Base-by-base conservation (phyloP, 1,140 invertebrate species). In the Homalodisca vitripennis region DNA sequence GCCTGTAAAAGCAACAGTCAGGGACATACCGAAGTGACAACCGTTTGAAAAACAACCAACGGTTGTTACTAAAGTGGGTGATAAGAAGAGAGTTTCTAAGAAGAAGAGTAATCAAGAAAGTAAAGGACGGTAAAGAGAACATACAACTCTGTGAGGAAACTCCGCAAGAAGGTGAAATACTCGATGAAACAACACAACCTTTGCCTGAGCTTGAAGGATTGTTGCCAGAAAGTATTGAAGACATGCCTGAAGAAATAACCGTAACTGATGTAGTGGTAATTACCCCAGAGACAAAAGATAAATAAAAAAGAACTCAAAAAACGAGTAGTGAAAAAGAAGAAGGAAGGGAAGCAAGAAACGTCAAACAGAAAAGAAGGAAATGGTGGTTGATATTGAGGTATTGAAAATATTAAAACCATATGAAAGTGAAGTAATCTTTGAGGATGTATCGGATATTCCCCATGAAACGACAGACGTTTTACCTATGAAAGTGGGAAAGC, bases 211-310 rank as follows among this genome's bases (percentile, higher is more conserved):
- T 71, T 6, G 62, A 69, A 14, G 57, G 13, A 22, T 24, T 69
- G 68, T 47, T 71, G 48, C 62, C 73, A 48, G 60, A 67, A 51
- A 32, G 63, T 62, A 34, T 72, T 2, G 70, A 75, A 71, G 71
- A 77, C 20, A 65, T 71, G 22, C 68, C 68, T 24, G 70, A 72
- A 26, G 79, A 81, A 69, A 77, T 80, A 2, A 77, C 77, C 2
- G 74, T 82, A 0, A 79, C 81, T 12, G 79, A 84, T 70, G 78
- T 80, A 14, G 75, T 62, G 24, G 67, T 63, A 74, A 75, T 6
- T 41, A 75, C 66, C 66, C 72, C 17, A 73, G 71, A 51, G 72
- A 68, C 66, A 1, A 74, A 79, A 67, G n/a, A n/a, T 73, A 75
- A 2, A 64, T 73, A 29, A 53, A 72, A 41, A 70, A 69, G 32